Conservation (phyloP, 30 jellyfish, hydroid and myxozoan genomes). For the Aurelia aurita complex sp. Pacific region DNA sequence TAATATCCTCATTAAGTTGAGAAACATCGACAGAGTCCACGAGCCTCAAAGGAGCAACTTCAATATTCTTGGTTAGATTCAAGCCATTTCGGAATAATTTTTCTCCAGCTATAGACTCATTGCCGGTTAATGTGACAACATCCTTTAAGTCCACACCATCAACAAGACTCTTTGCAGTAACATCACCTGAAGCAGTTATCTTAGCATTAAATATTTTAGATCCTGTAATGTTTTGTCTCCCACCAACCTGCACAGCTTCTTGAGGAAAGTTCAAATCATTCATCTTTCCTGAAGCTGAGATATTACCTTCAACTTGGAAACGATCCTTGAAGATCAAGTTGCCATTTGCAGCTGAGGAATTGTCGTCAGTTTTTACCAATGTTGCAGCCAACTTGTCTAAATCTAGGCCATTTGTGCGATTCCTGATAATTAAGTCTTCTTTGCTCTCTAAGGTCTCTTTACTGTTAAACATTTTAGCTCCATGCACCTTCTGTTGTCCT, state of each 20-base stretch:
- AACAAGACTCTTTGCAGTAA: constrained; percentile 22
- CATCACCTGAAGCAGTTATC: constrained; percentile 26
- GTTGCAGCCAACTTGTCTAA: constrained; percentile 16
- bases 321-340: constrained; percentile 4
- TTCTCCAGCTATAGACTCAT: constrained; percentile 40
- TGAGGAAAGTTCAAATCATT: constrained; percentile 54
- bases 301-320: constrained; percentile 30
- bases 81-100: constrained; percentile 6
- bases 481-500: constrained; percentile 50
- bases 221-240: constrained; percentile 56
- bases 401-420: constrained; percentile 37
- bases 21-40: constrained; percentile 79
- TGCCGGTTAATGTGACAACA: constrained; percentile 27
- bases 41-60: neutral
- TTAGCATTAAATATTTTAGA: constrained; percentile 35
- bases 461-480: constrained; percentile 29
- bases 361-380: neutral
- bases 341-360: constrained; percentile 3
- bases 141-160: constrained; percentile 49
- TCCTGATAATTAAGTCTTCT: constrained; percentile 9
- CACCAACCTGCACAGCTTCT: constrained; percentile 34
- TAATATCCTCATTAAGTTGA: constrained; percentile 7
- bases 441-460: neutral
- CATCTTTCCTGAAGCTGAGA: constrained; percentile 38
- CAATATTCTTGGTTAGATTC: constrained; percentile 6